Base-by-base conservation (phyloP, 2,888 invertebrate genomes). In the Pammene fasciana region DNA sequence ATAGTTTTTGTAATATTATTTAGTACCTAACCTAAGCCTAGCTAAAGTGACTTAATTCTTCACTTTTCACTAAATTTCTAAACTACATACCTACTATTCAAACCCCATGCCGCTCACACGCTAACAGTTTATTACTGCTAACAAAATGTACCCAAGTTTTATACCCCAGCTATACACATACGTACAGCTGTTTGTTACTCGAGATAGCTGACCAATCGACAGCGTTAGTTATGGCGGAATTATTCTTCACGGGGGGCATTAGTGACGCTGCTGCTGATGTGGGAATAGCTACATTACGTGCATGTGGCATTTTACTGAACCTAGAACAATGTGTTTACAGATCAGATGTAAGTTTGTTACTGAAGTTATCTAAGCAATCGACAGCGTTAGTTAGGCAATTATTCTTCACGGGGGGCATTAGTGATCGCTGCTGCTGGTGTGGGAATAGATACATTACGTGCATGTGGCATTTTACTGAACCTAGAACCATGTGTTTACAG, bases 361-460 rank as follows among this genome's bases (percentile, higher is more conserved):
- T 38, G 4, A 8, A 16, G 46, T 26, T 36, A 7, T 57, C 56
- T 68, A 78, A 75, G 76, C 79, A 72, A 74, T 76, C 79, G 79
- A 79, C 78, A 67, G 56, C 73, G 76, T 80, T 78, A 82, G 78
- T 80, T 82, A 83, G 75, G 78, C 76, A 80, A 82, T 81, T 84
- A 82, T 82, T 78, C 80, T 74, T 72, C 72, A 73, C 72, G 74
- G 72, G 76, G 72, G 76, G 80, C 79, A 80, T 80, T 82, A 79
- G 73, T 18, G 60, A n/a, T 48, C 34, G 38, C 16, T 36, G n/a
- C 14, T 43, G 34, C 38, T 38, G 54, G 60, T 36, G 45, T 45
- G 36, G 7, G 57, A 50, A 36, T 38, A 18, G 6, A 36, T 46
- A 50, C 7, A 16, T 50, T 50, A 56, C 3, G 50, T 8, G 16